phyloP scores from a whole-genome alignment of 2,113 vertebrate species.

The Ophiodon elongatus region DNA sequence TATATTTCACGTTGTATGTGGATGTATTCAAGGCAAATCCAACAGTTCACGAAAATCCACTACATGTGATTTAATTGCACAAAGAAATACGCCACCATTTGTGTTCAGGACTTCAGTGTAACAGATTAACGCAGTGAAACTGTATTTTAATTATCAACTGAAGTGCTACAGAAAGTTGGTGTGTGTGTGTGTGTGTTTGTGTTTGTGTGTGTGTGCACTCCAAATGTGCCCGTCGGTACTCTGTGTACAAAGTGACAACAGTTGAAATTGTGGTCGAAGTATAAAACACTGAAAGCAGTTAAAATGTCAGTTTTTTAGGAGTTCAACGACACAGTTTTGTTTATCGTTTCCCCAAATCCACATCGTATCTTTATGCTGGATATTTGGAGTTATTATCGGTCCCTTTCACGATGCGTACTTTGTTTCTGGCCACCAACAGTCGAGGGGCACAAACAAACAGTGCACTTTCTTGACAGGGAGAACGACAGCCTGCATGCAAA shows the following conservation, averaged over 20 bases:
- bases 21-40: neutral
- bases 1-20: no score
- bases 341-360: neutral
- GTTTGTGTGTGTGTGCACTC: no score
- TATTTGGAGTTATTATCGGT: neutral
- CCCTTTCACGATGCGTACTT: neutral
- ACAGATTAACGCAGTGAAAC: neutral
- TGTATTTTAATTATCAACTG: neutral
- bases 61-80: neutral
- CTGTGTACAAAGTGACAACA: neutral
- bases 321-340: neutral
- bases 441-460: slow-evolving; percentile 28
- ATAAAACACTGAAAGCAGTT: neutral
- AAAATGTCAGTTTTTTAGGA: neutral
- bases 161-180: neutral
- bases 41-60: neutral
- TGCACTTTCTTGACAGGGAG: neutral
- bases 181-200: no score
- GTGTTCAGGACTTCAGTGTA: neutral
- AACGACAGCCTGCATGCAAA: neutral
- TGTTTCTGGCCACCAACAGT: neutral
- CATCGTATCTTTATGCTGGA: neutral
- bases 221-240: neutral
- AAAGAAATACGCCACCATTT: neutral
- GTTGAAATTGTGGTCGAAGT: neutral